Evolutionary conservation across 2,797 vertebrate species (phyloP).

Genomic region (Myotis pilosus): DNA sequence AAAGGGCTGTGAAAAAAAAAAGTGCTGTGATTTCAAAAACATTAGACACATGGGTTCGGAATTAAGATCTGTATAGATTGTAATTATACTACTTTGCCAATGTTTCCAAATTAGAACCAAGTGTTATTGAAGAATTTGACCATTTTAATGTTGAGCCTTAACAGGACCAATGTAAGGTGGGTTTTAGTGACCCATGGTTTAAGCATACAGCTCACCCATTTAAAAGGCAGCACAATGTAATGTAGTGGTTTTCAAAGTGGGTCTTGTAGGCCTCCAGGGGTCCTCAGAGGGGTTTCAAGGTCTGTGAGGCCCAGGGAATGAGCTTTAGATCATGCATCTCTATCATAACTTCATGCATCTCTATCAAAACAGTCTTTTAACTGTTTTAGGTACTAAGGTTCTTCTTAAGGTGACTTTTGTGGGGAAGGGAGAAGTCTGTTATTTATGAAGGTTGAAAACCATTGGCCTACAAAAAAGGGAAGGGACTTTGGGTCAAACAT

Average conservation of each 20-base stretch:
- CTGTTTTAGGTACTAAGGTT: not conserved
- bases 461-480: not conserved
- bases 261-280: not conserved
- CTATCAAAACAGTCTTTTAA: not conserved
- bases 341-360: not conserved
- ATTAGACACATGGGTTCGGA: not conserved
- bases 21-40: not conserved
- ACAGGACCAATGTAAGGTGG: not conserved
- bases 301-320: not conserved
- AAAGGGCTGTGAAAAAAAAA: not conserved
- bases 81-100: not conserved
- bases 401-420: not conserved
- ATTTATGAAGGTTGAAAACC: not conserved
- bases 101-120: conserved; percentile 46
- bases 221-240: not conserved
- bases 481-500: not conserved
- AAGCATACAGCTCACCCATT: not conserved
- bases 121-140: not conserved
- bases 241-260: not conserved
- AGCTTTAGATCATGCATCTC: not conserved
- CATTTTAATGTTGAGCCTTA: not conserved
- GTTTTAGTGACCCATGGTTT: not conserved
- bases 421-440: not conserved
- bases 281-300: not conserved
- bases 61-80: not conserved